Conservation (phyloP, 1,140 invertebrate species). For the Drosophila leontia region DNA sequence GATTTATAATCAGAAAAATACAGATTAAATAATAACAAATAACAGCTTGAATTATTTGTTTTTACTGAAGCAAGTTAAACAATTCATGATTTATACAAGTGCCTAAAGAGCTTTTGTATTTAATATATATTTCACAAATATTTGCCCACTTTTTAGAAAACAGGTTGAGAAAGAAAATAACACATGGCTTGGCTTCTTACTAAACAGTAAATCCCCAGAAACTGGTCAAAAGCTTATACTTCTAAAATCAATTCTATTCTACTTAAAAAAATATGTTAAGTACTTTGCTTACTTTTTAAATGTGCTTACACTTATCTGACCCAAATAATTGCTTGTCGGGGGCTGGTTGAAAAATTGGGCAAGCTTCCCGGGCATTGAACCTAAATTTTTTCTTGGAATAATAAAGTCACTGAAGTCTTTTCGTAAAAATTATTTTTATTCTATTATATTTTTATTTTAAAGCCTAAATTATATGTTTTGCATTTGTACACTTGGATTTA, state of each 20-base stretch:
- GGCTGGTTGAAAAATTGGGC: conserved; percentile 24
- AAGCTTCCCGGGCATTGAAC: conserved; percentile 6
- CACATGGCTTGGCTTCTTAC: neutral
- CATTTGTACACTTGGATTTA: no score
- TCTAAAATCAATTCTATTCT: neutral
- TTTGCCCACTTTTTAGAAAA: neutral
- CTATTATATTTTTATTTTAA: no score
- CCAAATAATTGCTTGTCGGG: conserved; percentile 3
- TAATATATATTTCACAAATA: conserved; percentile 4
- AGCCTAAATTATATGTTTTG: no score
- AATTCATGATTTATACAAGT: conserved; percentile 16
- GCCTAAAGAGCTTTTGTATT: neutral
- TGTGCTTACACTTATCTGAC: neutral
- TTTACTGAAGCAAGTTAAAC: neutral
- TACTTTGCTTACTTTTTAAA: neutral
- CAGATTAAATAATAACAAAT: neutral
- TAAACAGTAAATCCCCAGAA: conserved; percentile 1
- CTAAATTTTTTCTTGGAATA: conserved; percentile 43
- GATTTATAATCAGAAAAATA: neutral
- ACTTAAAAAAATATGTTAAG: neutral
- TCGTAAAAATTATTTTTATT: neutral
- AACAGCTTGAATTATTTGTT: conserved; percentile 5
- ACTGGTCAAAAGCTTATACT: conserved; percentile 1
- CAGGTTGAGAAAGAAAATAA: conserved; percentile 3
- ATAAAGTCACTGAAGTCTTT: neutral